A percentile compares a stretch with the other conserved stretches of the same genome.
phyloP scores from a whole-genome alignment of 2,113 vertebrate genomes.

The Gambusia holbrooki region DNA sequence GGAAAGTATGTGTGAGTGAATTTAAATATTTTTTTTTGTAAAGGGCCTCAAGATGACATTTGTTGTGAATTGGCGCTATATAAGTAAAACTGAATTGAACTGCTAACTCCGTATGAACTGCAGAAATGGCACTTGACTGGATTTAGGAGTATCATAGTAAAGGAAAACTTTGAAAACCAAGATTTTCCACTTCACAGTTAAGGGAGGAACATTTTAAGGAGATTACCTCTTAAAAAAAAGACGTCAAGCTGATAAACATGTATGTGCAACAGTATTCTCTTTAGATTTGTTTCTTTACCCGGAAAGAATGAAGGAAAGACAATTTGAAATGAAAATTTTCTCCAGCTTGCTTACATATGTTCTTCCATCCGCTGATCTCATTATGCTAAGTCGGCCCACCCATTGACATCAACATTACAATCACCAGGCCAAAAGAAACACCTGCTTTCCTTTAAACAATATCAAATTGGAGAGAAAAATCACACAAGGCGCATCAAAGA shows the following conservation, averaged over 20 bases:
- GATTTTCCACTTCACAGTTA: no score
- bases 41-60: no score
- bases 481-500: conserved; percentile 1
- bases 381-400: conserved; percentile 60
- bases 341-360: conserved; percentile 22
- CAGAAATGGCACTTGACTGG: no score
- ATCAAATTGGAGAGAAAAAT: conserved; percentile 16
- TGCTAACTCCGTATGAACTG: no score
- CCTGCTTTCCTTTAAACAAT: conserved; percentile 30
- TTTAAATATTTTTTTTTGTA: no score
- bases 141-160: no score
- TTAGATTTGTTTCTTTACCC: conserved; percentile 14
- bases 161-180: no score
- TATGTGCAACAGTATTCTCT: background rate
- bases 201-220: background rate
- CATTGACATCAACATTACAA: conserved; percentile 70
- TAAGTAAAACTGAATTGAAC: no score
- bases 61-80: no score
- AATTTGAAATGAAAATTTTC: conserved; percentile 10
- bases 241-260: no score
- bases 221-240: background rate
- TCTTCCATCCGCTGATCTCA: conserved; percentile 61
- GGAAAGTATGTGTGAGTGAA: no score
- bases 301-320: background rate
- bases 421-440: conserved; percentile 59